A percentile compares a stretch with the other conserved stretches of the same genome.
These are phyloP conservation scores for Eulemur albifrons DNA, from an alignment of 2,797 vertebrate genomes.

Conservation along the genomic window DNA sequence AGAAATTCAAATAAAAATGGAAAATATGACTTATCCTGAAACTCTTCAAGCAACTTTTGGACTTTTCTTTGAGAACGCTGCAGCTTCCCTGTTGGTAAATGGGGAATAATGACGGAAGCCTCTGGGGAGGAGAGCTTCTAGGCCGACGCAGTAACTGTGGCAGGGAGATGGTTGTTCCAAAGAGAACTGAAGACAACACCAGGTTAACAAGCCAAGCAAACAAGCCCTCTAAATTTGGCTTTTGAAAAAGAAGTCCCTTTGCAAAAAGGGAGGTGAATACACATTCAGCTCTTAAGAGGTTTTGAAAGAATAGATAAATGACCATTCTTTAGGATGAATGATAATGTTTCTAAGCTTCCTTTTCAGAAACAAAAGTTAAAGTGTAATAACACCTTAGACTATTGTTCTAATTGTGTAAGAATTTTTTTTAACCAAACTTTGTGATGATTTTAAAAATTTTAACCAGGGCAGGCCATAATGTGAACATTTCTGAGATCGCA, in stretches of 20 bases:
- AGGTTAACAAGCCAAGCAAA: background rate
- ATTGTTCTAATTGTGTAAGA: background rate
- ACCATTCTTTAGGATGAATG: background rate
- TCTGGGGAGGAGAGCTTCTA: background rate
- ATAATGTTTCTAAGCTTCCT: background rate
- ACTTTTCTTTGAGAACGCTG: background rate
- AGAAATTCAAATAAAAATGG: slow-evolving; percentile 58
- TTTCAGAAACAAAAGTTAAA: slow-evolving; percentile 14
- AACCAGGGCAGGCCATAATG: background rate
- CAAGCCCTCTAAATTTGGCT: background rate
- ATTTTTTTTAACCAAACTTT: background rate
- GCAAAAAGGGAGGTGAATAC: background rate
- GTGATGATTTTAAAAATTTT: background rate
- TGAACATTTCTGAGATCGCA: background rate
- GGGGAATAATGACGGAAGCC: background rate
- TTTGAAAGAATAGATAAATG: background rate
- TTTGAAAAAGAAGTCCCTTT: background rate
- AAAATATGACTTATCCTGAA: slow-evolving; percentile 55
- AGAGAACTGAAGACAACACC: background rate
- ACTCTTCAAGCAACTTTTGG: background rate
- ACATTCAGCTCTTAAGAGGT: background rate
- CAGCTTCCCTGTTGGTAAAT: background rate
- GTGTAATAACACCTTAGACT: background rate
- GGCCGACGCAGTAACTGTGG: background rate
- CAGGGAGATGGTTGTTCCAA: background rate